These are phyloP conservation scores for Ia io DNA, from an alignment of 2,113 vertebrate species.

Conservation along the genomic window DNA sequence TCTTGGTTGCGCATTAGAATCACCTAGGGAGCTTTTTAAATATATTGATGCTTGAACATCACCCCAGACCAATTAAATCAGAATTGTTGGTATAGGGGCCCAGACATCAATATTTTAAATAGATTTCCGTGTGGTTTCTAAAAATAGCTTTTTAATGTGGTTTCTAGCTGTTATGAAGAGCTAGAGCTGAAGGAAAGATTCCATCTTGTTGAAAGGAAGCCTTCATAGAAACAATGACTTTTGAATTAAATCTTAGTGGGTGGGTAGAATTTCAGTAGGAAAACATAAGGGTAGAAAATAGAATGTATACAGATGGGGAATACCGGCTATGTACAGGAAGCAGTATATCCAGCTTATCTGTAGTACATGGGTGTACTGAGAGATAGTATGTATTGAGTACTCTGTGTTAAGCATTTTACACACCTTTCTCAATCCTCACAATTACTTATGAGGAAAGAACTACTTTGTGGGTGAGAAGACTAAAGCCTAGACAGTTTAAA, in stretches of 20 bases:
- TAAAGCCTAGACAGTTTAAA: not conserved
- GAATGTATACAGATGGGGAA: not conserved
- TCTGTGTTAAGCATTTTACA: not conserved
- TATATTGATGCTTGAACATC: slow-evolving; percentile 63
- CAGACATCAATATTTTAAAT: slow-evolving; percentile 73
- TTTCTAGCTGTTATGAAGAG: slow-evolving; percentile 54
- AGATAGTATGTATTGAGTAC: not conserved
- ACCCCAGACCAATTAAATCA: slow-evolving; percentile 72
- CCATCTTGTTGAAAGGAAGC: slow-evolving; percentile 34
- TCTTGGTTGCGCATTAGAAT: slow-evolving; percentile 58
- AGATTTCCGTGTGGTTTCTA: slow-evolving; percentile 69
- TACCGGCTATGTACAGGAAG: not conserved
- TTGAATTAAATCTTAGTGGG: slow-evolving; percentile 48
- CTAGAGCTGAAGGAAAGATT: slow-evolving; percentile 29
- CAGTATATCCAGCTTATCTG: not conserved
- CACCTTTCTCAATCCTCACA: not conserved
- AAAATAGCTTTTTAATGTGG: not conserved
- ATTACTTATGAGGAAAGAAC: slow-evolving; percentile 3
- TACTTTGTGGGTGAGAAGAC: slow-evolving; percentile 21
- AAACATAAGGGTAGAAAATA: slow-evolving; percentile 4
- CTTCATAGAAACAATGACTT: not conserved
- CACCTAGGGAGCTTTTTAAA: slow-evolving; percentile 65
- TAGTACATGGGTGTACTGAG: not conserved
- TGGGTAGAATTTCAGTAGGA: not conserved
- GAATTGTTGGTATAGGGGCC: slow-evolving; percentile 69